phyloP scores from a whole-genome alignment of 2,113 vertebrate genomes.

The Atlantisia rogersi region DNA sequence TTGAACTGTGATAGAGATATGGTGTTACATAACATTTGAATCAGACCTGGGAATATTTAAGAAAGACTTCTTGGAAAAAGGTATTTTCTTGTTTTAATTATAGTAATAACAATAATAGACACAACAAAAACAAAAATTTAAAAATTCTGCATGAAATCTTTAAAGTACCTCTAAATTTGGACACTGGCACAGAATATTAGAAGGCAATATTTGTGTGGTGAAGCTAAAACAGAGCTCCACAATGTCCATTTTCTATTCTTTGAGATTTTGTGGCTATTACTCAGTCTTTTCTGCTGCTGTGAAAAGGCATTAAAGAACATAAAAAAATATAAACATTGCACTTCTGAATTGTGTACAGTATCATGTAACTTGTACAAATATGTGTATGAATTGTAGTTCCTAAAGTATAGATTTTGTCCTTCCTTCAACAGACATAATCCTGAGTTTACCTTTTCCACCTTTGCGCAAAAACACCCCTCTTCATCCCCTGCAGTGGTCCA shows the following conservation, averaged over 20 bases:
- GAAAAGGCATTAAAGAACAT: not conserved
- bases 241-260: not conserved
- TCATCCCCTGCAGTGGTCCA: not conserved
- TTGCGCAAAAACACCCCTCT: not conserved
- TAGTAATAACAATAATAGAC: not conserved
- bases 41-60: not conserved
- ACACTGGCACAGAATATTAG: not conserved
- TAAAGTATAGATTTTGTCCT: not conserved
- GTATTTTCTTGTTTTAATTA: not conserved
- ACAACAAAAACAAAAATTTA: too few species aligned
- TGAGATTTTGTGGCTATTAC: not conserved
- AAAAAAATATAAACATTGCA: not conserved
- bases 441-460: not conserved
- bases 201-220: not conserved
- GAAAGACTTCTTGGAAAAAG: not conserved
- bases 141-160: not conserved
- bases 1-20: not conserved
- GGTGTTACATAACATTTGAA: not conserved
- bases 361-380: not conserved
- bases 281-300: not conserved
- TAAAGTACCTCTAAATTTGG: not conserved
- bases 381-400: too few species aligned
- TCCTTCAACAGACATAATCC: not conserved
- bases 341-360: not conserved
- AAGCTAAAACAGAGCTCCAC: not conserved